phyloP scores from a whole-genome alignment of 2,888 invertebrate genomes.

The Adelognathus sp. region DNA sequence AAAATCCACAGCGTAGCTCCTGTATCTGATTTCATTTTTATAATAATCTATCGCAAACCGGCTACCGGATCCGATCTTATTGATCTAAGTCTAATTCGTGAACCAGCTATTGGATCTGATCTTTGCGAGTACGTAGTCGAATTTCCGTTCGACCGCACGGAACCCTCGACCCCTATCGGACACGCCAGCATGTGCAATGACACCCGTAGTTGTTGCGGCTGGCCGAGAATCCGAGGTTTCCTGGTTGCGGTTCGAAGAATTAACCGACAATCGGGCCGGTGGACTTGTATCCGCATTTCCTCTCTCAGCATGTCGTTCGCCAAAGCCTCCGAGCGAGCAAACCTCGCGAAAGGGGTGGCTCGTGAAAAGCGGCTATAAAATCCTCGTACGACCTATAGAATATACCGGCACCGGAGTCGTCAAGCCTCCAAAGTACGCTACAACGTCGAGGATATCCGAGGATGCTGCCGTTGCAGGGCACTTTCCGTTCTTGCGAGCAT shows the following conservation, averaged over 20 bases:
- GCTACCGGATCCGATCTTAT: too few relatives aligned
- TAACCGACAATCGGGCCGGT: neutral
- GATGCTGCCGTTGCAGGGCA: slow-evolving; percentile 50
- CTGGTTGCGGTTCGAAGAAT: slow-evolving; percentile 41
- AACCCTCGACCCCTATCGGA: neutral
- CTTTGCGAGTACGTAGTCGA: slow-evolving; percentile 14
- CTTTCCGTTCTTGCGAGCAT: slow-evolving; percentile 51
- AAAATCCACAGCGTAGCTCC: too few relatives aligned
- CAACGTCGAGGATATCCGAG: neutral
- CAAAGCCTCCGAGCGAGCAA: neutral
- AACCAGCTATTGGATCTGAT: neutral
- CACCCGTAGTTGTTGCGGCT: slow-evolving; percentile 18
- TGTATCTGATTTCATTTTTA: too few relatives aligned
- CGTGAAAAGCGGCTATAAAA: slow-evolving; percentile 43
- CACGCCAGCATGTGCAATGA: neutral
- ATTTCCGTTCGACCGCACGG: slow-evolving; percentile 32
- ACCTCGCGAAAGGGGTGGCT: slow-evolving; percentile 16
- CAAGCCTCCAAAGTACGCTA: slow-evolving; percentile 7
- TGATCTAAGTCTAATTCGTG: too few relatives aligned
- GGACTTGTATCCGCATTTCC: neutral
- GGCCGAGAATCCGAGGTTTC: neutral
- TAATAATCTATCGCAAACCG: too few relatives aligned
- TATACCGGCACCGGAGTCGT: neutral
- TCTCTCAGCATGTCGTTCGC: neutral
- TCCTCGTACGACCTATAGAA: slow-evolving; percentile 10